These are phyloP conservation scores for Spodoptera litura DNA, from an alignment of 1,140 invertebrate genomes.

Conservation along the genomic window DNA sequence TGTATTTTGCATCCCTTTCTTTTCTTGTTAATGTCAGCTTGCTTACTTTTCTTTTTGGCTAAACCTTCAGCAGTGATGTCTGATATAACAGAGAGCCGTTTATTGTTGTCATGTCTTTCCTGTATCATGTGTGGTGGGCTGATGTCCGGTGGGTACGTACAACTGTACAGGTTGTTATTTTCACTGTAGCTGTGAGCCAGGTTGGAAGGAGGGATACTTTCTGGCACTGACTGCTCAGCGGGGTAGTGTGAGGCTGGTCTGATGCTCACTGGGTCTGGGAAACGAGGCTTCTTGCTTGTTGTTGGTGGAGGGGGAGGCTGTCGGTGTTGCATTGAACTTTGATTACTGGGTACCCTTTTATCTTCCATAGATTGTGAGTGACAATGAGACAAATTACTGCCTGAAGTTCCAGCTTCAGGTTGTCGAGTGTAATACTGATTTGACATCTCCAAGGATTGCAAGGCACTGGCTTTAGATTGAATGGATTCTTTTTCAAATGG, in stretches of 20 bases:
- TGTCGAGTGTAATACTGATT: slow-evolving; percentile 71
- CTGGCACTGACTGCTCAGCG: slow-evolving; percentile 64
- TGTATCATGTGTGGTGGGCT: slow-evolving; percentile 50
- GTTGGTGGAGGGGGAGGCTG: slow-evolving; percentile 77
- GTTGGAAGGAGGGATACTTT: slow-evolving; percentile 11
- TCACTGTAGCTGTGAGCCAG: slow-evolving; percentile 76
- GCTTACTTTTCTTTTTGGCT: slow-evolving; percentile 78
- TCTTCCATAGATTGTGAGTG: slow-evolving; percentile 70
- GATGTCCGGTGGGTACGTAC: slow-evolving; percentile 69
- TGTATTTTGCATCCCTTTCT: slow-evolving; percentile 81
- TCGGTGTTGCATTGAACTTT: slow-evolving; percentile 68
- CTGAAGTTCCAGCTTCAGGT: slow-evolving; percentile 64
- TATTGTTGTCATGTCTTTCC: slow-evolving; percentile 68
- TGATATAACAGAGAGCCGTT: slow-evolving; percentile 80
- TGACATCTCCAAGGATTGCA: slow-evolving; percentile 76
- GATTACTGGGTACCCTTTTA: slow-evolving; percentile 54
- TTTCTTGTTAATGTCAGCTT: slow-evolving; percentile 77
- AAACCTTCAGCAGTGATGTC: slow-evolving; percentile 80
- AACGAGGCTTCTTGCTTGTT: slow-evolving; percentile 78
- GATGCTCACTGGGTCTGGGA: slow-evolving; percentile 80
- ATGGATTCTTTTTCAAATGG: slow-evolving; percentile 82
- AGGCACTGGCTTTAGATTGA: slow-evolving; percentile 80
- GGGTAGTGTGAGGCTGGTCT: slow-evolving; percentile 81
- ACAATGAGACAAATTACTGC: slow-evolving; percentile 62
- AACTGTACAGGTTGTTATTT: slow-evolving; percentile 77